Conservation (phyloP, 2,888 invertebrate species). For the Archaeoteleia sp. region DNA sequence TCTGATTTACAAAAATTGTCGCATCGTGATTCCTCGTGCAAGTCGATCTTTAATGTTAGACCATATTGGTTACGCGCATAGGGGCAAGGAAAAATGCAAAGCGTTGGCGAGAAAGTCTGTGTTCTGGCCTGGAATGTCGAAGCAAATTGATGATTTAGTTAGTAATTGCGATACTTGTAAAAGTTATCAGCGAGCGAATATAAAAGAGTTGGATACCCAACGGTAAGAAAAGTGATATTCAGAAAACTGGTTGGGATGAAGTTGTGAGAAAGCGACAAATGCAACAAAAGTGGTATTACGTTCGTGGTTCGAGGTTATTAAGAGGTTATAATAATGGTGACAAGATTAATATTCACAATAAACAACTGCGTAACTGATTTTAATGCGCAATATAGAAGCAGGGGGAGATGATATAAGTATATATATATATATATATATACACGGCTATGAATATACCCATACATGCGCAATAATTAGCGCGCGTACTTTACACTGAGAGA, state of each 20-base stretch:
- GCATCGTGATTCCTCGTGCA: slow-evolving; percentile 42
- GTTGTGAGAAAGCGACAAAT: slow-evolving; percentile 5
- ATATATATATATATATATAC: too few species aligned
- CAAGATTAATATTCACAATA: slow-evolving; percentile 19
- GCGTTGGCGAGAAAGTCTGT: slow-evolving; percentile 33
- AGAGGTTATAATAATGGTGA: slow-evolving; percentile 17
- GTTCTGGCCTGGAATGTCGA: slow-evolving; percentile 45
- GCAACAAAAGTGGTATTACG: slow-evolving; percentile 18
- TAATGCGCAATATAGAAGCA: too few species aligned
- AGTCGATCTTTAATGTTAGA: slow-evolving; percentile 33
- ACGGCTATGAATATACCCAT: too few species aligned
- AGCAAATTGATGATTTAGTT: slow-evolving; percentile 36
- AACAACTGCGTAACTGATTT: too few species aligned
- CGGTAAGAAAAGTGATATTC: neutral
- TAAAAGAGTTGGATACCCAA: slow-evolving; percentile 35
- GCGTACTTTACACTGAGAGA: too few species aligned
- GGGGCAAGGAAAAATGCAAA: slow-evolving; percentile 43
- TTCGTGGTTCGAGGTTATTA: slow-evolving; percentile 8
- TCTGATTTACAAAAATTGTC: slow-evolving; percentile 40
- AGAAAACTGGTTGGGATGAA: neutral
- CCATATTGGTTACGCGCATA: slow-evolving; percentile 45
- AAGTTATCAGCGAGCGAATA: slow-evolving; percentile 14
- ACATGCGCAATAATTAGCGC: too few species aligned
- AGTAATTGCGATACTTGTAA: slow-evolving; percentile 27
- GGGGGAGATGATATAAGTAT: too few species aligned